These are phyloP conservation scores for Chionis minor DNA, from an alignment of 2,113 vertebrate species.

Conservation along the genomic window DNA sequence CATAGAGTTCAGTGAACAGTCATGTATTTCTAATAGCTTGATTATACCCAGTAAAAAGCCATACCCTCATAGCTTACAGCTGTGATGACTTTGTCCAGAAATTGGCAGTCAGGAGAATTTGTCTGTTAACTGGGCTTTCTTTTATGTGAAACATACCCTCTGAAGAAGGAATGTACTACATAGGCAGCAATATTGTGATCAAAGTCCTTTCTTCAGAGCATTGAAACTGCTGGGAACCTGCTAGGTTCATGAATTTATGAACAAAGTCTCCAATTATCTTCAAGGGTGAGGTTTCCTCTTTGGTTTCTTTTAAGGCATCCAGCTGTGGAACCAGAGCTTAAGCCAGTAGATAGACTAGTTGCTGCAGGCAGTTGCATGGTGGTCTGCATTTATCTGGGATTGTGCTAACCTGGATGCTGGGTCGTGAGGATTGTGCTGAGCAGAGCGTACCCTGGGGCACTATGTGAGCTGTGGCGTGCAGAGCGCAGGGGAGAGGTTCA, in stretches of 20 bases:
- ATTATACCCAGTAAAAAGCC: neutral
- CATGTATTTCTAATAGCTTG: neutral
- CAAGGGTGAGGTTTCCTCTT: neutral
- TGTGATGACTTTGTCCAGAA: neutral
- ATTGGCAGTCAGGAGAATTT: neutral
- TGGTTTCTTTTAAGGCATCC: neutral
- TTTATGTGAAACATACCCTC: neutral
- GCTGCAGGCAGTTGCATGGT: neutral
- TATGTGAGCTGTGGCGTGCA: neutral
- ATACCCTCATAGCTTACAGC: neutral
- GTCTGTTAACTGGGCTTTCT: neutral
- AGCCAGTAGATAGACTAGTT: rapidly evolving
- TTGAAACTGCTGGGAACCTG: neutral
- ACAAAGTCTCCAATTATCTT: neutral
- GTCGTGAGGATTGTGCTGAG: neutral
- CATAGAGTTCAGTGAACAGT: neutral
- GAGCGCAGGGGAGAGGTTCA: neutral
- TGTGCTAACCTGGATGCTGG: neutral
- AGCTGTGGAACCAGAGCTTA: neutral
- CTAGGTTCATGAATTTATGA: neutral
- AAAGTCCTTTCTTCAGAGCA: neutral
- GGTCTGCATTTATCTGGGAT: neutral
- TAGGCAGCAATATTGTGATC: rapidly evolving
- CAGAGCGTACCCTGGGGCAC: neutral
- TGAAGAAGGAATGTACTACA: neutral